Conservation (phyloP, 2,113 vertebrate species). For the Xenus cinereus region DNA sequence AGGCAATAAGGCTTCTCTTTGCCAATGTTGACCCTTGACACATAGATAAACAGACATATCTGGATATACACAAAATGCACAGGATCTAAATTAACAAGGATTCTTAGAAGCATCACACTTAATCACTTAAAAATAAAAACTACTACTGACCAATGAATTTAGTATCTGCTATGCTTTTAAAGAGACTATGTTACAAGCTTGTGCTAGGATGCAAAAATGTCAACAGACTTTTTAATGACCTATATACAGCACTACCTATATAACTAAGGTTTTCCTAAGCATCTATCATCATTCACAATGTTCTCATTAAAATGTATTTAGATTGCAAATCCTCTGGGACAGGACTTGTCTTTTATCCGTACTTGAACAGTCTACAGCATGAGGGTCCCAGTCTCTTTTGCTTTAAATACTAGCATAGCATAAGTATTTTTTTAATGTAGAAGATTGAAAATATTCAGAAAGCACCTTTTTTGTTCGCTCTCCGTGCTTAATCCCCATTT, state of each 20-base stretch:
- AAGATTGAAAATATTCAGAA: neutral
- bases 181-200: neutral
- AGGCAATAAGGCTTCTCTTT: neutral
- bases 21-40: neutral
- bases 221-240: neutral
- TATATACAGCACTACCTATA: neutral
- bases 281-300: neutral
- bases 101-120: neutral
- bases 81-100: neutral
- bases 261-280: neutral
- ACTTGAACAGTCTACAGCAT: neutral
- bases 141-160: neutral
- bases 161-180: neutral
- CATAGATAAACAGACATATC: neutral
- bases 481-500: neutral
- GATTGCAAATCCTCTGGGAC: neutral
- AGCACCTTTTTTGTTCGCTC: neutral
- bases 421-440: neutral
- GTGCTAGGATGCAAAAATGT: neutral
- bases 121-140: neutral
- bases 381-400: neutral
- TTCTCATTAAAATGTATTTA: neutral
- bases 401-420: neutral
- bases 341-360: neutral
- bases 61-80: neutral